Base-by-base conservation (phyloP, 2,797 vertebrate genomes). In the Artibeus jamaicensis region DNA sequence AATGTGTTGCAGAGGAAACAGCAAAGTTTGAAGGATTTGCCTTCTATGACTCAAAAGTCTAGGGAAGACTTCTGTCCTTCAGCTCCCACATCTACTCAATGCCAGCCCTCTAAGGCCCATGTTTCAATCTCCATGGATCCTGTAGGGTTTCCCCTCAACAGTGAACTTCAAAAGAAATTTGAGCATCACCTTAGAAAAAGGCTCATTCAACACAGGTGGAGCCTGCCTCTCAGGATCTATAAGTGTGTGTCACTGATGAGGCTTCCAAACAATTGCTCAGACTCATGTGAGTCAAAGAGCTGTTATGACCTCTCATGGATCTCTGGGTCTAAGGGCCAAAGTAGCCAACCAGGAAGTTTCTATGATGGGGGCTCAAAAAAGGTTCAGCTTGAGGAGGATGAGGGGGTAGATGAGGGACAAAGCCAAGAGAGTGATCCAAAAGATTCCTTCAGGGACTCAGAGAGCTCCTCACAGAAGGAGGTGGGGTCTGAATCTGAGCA, bases 171-270 rank as follows among this genome's bases (percentile, higher is more conserved):
- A 39, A 19, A 77, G 37, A 70, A 88, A 39, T 76, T 97, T 4
- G 96, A 97, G 19, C 48, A 32, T 8, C 94, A 96, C 11, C 39
- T 98, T 74, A 42, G 5, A 65, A 96, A 73, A 55, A 91, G 92
- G 53, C 18, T 96, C 5, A 86, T 87, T 34, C 91, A 82, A 2
- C 92, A 76, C 15, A 48, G 32, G 22, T 93, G 93, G 93, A 19
- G 46, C 46, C 74, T 77, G 32, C 74, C 74, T 5, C 32, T 3
- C 46, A 77, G 46, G 46, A 50, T 21, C 74, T 10, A 14, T 4
- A 11, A 77, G 19, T 77, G 19, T 77, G 32, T 77, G 74, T 22
- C 46, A 34, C 32, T 77, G 32, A 77, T 77, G 10, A 77, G 18
- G 44, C 73, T 32, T n/a, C 19, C 2, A 19, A n/a, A 19, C 2